Conservation (phyloP, 1,140 invertebrate genomes). For the Stegodyphus mimosarum region DNA sequence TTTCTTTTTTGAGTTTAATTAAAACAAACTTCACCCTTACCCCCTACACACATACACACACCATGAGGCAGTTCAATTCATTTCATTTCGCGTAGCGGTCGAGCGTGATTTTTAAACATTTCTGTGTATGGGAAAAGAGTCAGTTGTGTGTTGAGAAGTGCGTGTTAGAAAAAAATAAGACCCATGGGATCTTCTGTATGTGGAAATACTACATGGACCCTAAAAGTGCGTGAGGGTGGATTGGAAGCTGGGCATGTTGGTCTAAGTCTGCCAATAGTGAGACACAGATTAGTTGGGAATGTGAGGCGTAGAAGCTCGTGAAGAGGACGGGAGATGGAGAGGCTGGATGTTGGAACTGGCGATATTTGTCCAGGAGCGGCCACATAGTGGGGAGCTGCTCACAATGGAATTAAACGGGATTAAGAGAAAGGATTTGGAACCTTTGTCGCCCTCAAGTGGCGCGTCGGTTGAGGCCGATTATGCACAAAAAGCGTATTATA, state of each 20-base stretch:
- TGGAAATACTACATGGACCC: no score
- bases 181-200: no score
- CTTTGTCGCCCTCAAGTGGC: constrained; percentile 54
- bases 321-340: constrained; percentile 13
- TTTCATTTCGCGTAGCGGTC: no score
- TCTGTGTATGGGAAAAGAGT: no score
- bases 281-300: constrained; percentile 31
- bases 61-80: no score
- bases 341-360: constrained; percentile 24
- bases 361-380: constrained; percentile 54
- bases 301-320: not conserved
- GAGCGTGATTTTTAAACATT: no score
- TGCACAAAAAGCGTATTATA: constrained; percentile 57
- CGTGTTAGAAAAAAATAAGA: no score
- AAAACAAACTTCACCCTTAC: no score
- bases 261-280: constrained; percentile 48
- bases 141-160: no score
- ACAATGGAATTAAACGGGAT: constrained; percentile 57
- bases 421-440: constrained; percentile 57
- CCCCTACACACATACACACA: no score
- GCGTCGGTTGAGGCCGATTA: constrained; percentile 52
- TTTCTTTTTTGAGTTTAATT: no score
- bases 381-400: constrained; percentile 16
- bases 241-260: constrained; percentile 37
- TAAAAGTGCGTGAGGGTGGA: not conserved